Evolutionary conservation across 2,888 invertebrate species (phyloP), one percentile per base, ranked within the genome.

Genomic region (Stenurella melanura): DNA sequence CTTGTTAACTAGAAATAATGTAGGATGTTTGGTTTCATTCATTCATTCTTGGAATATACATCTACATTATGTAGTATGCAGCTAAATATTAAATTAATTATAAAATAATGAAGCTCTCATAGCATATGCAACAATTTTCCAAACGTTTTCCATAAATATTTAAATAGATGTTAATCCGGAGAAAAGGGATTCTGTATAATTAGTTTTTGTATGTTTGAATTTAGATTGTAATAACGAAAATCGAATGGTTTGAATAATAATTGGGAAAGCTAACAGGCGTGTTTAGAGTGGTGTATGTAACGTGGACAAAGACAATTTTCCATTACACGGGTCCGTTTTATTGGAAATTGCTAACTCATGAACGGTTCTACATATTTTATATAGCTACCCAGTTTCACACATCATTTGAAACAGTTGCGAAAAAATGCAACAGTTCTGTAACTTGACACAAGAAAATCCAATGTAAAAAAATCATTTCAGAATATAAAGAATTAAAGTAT

Each of bases 261-360:
- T 63, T 63, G 17, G 3, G 34, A 17, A 63, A 34, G 15, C 30
- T 30, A 61, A 63, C 61, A 30, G 61, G 18, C 61, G 34, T 63
- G 61, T 63, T 30, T 63, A 63, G 61, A 34, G 50, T 30, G 34
- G 34, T 34, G 61, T 61, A 34, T 3, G 34, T 63, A 34, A 63
- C 18, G n/a, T 17, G 26, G 26, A 60, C 26, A 63, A 63, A 63
- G 34, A 63, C 34, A 63, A n/a, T 63, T 63, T 63, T 34, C 61
- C 61, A 18, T 63, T 26, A 21, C 17, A 60, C 19, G 26, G 15
- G 21, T 30, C 21, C 21, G 61, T 15, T 63, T 30, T n/a, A 63
- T 63, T 50, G 50, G 17, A 34, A 34, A 30, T 63, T n/a, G n/a
- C 26, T 26, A 61, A 61, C 60, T 42, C 42, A 42, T 50, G 50